These are phyloP conservation scores for Stigmatopora nigra DNA, from an alignment of 2,113 vertebrate genomes.

Conservation along the genomic window DNA sequence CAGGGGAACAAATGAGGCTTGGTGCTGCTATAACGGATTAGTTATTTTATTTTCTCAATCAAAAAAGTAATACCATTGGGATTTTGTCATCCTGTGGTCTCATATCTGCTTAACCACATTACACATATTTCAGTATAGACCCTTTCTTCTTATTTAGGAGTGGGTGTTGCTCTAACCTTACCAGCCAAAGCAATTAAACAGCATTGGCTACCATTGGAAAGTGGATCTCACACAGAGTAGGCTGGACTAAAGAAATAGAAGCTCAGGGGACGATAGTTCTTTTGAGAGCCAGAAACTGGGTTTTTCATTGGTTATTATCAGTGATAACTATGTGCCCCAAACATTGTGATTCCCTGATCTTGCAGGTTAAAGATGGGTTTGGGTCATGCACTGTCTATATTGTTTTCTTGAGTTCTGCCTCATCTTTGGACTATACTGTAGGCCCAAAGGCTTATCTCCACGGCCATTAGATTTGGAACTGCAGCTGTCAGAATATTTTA, in stretches of 20 bases:
- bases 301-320: conserved; percentile 46
- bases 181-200: conserved; percentile 15
- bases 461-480: conserved; percentile 21
- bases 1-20: conserved; percentile 48
- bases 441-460: conserved; percentile 18
- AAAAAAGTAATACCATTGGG: conserved; percentile 32
- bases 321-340: conserved; percentile 51
- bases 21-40: conserved; percentile 55
- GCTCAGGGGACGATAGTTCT: conserved; percentile 29
- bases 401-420: conserved; percentile 33
- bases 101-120: conserved; percentile 14
- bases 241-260: conserved; percentile 29
- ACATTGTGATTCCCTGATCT: conserved; percentile 51
- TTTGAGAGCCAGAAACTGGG: conserved; percentile 26
- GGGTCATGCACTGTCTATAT: conserved; percentile 48
- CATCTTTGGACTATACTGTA: conserved; percentile 21
- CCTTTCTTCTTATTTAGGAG: conserved; percentile 13
- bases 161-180: conserved; percentile 11
- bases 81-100: conserved; percentile 24
- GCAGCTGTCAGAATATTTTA: conserved; percentile 34
- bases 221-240: conserved; percentile 29
- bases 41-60: conserved; percentile 50
- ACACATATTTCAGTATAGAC: conserved; percentile 5
- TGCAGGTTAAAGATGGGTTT: conserved; percentile 63
- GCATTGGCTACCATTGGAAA: conserved; percentile 19